phyloP scores from a whole-genome alignment of 2,113 vertebrate genomes.

The Chelonoidis abingdonii region DNA sequence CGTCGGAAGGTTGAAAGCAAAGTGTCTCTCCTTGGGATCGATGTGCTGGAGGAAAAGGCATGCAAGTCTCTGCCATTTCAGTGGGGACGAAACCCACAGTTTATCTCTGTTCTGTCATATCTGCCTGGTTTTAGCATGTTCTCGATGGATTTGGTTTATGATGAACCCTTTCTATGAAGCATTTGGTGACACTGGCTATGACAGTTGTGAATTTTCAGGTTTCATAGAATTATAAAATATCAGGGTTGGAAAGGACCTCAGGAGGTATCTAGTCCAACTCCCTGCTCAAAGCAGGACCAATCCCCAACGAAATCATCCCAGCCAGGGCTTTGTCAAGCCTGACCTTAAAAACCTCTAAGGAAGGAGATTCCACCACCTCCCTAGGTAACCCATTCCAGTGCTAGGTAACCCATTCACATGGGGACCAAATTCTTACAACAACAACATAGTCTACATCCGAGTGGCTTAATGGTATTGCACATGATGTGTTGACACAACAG shows the following conservation, averaged over 20 bases:
- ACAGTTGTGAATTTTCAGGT: not conserved
- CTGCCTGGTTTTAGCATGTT: accelerated
- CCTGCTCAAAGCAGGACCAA: too few relatives aligned
- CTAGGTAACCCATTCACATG: not conserved
- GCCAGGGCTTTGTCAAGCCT: too few relatives aligned
- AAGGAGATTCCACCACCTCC: too few relatives aligned
- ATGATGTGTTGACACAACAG: not conserved
- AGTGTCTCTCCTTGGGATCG: not conserved
- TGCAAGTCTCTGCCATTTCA: not conserved
- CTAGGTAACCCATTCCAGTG: too few relatives aligned
- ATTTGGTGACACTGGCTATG: not conserved
- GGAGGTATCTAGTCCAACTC: too few relatives aligned
- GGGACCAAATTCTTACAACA: not conserved
- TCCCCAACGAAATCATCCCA: too few relatives aligned
- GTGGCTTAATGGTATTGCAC: not conserved
- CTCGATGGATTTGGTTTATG: not conserved
- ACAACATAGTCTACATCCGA: not conserved
- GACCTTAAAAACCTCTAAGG: too few relatives aligned
- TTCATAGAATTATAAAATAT: not conserved
- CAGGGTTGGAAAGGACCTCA: too few relatives aligned
- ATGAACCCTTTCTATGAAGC: not conserved
- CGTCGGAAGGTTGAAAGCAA: not conserved
- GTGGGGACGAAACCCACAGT: not conserved
- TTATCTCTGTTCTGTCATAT: not conserved
- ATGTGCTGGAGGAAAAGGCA: not conserved